A percentile compares a stretch with the other conserved stretches of the same genome.
Evolutionary conservation across 1,140 invertebrate genomes (phyloP).

Genomic region (Drosophila lini): DNA sequence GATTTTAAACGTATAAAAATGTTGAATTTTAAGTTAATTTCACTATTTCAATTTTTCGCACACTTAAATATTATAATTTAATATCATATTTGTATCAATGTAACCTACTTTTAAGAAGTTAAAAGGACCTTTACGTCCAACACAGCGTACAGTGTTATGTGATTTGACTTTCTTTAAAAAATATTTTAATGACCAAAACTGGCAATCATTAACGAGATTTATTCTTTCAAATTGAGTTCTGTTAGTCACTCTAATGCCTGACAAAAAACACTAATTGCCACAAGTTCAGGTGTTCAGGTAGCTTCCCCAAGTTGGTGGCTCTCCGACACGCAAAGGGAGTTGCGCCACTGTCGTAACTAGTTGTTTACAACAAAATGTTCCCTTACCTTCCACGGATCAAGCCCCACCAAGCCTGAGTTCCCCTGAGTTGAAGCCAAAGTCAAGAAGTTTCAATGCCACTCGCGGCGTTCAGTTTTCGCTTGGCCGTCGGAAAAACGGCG

Average conservation of each 20-base stretch:
- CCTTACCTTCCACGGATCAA: background rate
- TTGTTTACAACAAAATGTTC: constrained; percentile 46
- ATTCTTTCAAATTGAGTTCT: background rate
- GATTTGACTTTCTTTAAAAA: constrained; percentile 12
- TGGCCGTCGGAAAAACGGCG: constrained; percentile 11
- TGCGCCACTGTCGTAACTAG: constrained; percentile 11
- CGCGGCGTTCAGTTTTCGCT: constrained; percentile 40
- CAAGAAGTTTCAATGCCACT: constrained; percentile 62
- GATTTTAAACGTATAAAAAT: too few relatives aligned
- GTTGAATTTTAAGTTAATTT: too few relatives aligned
- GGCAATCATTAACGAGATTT: background rate
- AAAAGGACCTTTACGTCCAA: background rate
- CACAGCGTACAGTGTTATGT: background rate
- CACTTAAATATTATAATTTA: too few relatives aligned
- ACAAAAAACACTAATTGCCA: constrained; percentile 19
- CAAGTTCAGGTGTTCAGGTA: constrained; percentile 15
- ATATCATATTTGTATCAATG: too few relatives aligned
- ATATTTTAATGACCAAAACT: constrained; percentile 43
- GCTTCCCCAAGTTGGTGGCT: background rate
- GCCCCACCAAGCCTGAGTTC: background rate
- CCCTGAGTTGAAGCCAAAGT: constrained; percentile 7
- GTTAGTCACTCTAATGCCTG: constrained; percentile 1
- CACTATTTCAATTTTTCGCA: too few relatives aligned
- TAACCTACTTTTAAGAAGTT: background rate
- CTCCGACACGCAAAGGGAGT: constrained; percentile 12